Conservation (phyloP, 2,797 vertebrate species). For the Oceanodroma leucorhoa region DNA sequence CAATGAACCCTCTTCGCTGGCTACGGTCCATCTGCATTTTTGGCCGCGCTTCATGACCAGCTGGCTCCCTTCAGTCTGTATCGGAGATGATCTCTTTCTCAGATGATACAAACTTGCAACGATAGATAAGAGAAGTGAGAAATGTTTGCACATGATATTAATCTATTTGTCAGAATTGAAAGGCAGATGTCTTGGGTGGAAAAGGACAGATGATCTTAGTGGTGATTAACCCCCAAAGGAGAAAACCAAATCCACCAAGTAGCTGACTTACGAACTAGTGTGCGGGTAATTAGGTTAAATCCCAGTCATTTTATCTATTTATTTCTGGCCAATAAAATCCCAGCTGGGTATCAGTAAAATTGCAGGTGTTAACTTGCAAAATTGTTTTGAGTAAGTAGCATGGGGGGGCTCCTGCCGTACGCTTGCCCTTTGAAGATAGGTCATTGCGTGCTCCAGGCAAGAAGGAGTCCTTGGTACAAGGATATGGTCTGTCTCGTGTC, state of each 20-base stretch:
- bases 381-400: background rate
- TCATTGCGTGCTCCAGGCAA: background rate
- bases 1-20: constrained; percentile 14
- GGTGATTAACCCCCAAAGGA: background rate
- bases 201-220: constrained; percentile 10
- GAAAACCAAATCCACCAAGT: constrained; percentile 23
- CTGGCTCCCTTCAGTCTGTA: constrained; percentile 40
- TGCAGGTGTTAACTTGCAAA: constrained; percentile 22
- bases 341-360: constrained; percentile 2
- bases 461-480: background rate
- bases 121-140: constrained; percentile 43
- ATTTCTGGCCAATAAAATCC: background rate
- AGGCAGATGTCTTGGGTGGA: background rate
- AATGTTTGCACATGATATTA: constrained; percentile 19
- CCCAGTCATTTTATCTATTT: constrained; percentile 26
- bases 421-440: background rate
- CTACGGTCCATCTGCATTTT: background rate
- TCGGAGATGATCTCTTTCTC: constrained; percentile 46
- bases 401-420: background rate
- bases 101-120: background rate
- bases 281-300: background rate
- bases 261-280: background rate
- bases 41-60: background rate
- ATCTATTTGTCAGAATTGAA: constrained; percentile 36
- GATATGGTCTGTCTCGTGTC: background rate